Conservation (phyloP, 53 echinoderm and acorn worm species). For the Zoroaster sp. region DNA sequence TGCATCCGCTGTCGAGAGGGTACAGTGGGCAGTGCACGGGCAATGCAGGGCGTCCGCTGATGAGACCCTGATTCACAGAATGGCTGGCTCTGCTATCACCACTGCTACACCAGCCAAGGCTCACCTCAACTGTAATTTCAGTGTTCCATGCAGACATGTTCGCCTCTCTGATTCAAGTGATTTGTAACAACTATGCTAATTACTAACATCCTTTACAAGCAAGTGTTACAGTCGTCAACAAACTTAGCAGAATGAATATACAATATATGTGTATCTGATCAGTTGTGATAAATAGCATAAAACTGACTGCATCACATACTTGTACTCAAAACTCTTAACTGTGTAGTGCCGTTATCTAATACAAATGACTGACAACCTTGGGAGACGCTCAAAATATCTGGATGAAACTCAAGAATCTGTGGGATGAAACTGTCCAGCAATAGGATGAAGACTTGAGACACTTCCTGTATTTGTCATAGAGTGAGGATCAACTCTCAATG, state of each 20-base stretch:
- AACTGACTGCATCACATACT: background rate
- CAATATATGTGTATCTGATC: no score
- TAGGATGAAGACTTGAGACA: background rate
- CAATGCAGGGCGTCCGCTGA: background rate
- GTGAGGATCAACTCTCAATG: conserved; percentile 9
- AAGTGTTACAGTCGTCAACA: background rate
- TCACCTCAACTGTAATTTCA: conserved; percentile 21
- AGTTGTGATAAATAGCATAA: background rate
- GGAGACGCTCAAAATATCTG: background rate
- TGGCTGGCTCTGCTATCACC: background rate
- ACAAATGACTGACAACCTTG: background rate
- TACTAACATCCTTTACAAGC: conserved; percentile 7
- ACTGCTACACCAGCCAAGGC: conserved; percentile 8
- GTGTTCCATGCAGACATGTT: conserved; percentile 35
- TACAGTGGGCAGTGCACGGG: background rate
- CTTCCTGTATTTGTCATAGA: conserved; percentile 40
- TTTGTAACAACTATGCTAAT: background rate
- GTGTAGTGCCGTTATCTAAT: background rate
- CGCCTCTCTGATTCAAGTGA: background rate
- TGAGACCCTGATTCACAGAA: background rate
- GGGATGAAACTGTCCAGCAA: background rate
- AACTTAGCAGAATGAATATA: no score
- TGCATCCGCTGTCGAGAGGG: conserved; percentile 28
- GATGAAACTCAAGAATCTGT: background rate
- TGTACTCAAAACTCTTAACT: background rate